Conservation (phyloP, 1,140 invertebrate genomes). For the Caenorhabditis tropicalis region DNA sequence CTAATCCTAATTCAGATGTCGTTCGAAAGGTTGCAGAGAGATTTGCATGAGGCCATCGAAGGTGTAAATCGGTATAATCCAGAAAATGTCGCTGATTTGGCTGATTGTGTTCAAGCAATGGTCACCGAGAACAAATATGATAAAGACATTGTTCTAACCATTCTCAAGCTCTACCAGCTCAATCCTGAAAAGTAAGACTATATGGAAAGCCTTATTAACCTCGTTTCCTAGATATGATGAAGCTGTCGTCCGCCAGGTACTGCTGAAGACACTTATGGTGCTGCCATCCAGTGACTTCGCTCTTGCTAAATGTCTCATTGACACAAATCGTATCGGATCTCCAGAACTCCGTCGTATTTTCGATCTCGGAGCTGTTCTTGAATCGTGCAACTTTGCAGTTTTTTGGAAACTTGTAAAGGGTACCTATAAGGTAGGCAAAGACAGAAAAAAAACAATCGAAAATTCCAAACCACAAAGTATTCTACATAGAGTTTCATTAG, state of each 20-base stretch:
- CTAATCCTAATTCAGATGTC: neutral
- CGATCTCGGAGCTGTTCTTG: slow-evolving; percentile 64
- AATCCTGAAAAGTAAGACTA: slow-evolving; percentile 61
- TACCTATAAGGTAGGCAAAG: slow-evolving; percentile 55
- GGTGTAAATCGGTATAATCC: slow-evolving; percentile 53
- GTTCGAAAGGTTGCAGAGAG: slow-evolving; percentile 36
- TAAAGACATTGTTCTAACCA: slow-evolving; percentile 69
- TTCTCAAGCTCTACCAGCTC: slow-evolving; percentile 70
- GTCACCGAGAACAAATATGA: slow-evolving; percentile 68
- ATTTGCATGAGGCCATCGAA: slow-evolving; percentile 47
- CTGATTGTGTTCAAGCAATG: slow-evolving; percentile 50
- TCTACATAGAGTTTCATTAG: too few species aligned
- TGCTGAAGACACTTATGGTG: slow-evolving; percentile 71
- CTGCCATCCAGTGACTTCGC: slow-evolving; percentile 69
- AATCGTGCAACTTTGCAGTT: slow-evolving; percentile 68
- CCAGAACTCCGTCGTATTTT: slow-evolving; percentile 65
- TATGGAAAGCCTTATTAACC: neutral
- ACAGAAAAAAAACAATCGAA: neutral
- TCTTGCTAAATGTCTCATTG: slow-evolving; percentile 69
- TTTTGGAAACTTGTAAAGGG: slow-evolving; percentile 80
- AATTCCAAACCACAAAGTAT: neutral
- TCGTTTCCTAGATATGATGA: slow-evolving; percentile 67
- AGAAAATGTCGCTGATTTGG: slow-evolving; percentile 49
- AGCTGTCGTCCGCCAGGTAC: slow-evolving; percentile 60
- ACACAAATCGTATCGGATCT: slow-evolving; percentile 61